phyloP scores from a whole-genome alignment of 2,113 vertebrate genomes.

The Siniperca knerii region DNA sequence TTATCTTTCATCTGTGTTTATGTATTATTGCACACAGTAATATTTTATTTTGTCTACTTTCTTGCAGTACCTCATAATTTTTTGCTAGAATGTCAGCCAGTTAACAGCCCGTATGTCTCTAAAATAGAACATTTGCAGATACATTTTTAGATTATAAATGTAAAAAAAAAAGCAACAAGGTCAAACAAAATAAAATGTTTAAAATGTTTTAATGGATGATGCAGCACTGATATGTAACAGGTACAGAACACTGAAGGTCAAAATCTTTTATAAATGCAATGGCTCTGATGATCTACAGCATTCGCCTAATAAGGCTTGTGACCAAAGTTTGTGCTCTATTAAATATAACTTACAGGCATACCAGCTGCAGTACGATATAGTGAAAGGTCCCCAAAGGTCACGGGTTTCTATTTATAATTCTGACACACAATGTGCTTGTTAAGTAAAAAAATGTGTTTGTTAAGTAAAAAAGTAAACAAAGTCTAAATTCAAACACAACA shows the following conservation, averaged over 20 bases:
- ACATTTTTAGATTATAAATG: background rate
- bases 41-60: background rate
- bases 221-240: conserved; percentile 66
- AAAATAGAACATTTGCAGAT: background rate
- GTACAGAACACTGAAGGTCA: conserved; percentile 57
- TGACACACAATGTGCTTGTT: conserved; percentile 47
- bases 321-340: conserved; percentile 13
- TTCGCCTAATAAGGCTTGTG: background rate
- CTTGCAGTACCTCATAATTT: background rate
- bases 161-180: background rate
- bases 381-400: conserved; percentile 27
- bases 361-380: conserved; percentile 31
- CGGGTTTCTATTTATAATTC: background rate
- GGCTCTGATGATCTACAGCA: conserved; percentile 25
- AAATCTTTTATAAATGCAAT: background rate
- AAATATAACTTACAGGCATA: conserved; percentile 49
- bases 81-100: background rate
- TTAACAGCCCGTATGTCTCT: background rate
- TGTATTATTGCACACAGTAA: background rate
- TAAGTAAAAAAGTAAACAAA: conserved; percentile 56
- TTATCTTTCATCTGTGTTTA: no score
- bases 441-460: conserved; percentile 51
- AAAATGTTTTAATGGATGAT: conserved; percentile 68
- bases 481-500: conserved; percentile 42
- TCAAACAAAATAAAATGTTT: conserved; percentile 31